These are phyloP conservation scores for Halyomorpha halys DNA, from an alignment of 1,140 invertebrate genomes.

Conservation along the genomic window DNA sequence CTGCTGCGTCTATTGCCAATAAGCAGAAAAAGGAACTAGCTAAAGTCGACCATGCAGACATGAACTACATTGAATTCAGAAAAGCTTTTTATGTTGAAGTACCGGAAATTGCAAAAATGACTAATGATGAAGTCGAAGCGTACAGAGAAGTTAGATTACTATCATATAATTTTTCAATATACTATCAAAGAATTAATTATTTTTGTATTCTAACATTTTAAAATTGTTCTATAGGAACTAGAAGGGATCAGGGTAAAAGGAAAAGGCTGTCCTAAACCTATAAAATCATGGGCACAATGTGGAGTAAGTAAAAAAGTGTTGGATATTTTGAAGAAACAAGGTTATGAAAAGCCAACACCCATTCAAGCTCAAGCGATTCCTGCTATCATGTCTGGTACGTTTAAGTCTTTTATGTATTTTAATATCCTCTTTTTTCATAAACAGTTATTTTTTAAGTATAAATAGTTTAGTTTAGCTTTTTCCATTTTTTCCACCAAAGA, in stretches of 20 bases:
- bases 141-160: slow-evolving; percentile 50
- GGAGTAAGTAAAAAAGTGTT: slow-evolving; percentile 94
- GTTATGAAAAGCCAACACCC: slow-evolving; percentile 95
- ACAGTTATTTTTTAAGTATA: no score
- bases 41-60: slow-evolving; percentile 75
- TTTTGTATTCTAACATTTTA: background rate
- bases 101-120: slow-evolving; percentile 82
- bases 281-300: slow-evolving; percentile 96
- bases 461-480: no score
- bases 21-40: slow-evolving; percentile 82
- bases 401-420: background rate
- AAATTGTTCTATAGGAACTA: slow-evolving; percentile 43
- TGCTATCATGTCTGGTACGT: slow-evolving; percentile 87
- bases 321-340: slow-evolving; percentile 83
- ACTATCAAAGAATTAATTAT: background rate
- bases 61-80: slow-evolving; percentile 79
- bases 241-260: slow-evolving; percentile 78
- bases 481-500: no score
- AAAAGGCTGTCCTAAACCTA: slow-evolving; percentile 85
- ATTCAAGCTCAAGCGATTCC: slow-evolving; percentile 98
- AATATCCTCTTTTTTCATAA: no score
- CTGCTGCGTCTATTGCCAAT: slow-evolving; percentile 76
- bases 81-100: slow-evolving; percentile 97
- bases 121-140: slow-evolving; percentile 71
- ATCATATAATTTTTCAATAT: no score